Evolutionary conservation across 2,797 vertebrate genomes (phyloP), one percentile per base, ranked within the genome.

Genomic region (Spheniscus humboldti): DNA sequence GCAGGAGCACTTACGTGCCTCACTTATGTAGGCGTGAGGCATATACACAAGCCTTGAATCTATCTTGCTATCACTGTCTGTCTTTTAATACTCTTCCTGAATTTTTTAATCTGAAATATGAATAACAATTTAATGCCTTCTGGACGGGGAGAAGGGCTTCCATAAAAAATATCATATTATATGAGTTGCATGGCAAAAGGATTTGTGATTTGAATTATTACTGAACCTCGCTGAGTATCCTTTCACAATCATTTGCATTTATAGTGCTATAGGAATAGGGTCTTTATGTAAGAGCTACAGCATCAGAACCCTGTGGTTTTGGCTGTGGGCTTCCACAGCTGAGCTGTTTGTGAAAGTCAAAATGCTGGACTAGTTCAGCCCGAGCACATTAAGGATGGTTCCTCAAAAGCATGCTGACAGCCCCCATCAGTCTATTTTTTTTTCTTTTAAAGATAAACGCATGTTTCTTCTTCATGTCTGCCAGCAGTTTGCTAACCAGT

Each of bases 131-230:
- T 96, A 97, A 97, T 96, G 91, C 85, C 68, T 95, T 97, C 94
- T 97, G 78, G 85, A 94, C 35, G 66, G 78, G 55, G 33, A 95
- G 85, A 89, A 90, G 57, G 55, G 30, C 25, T 96, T 97, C 94
- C 92, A 94, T 95, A 91, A 95, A 94, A 96, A 95, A 91, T 87
- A 80, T 88, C 83, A 56, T 90, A 93, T 94, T 83, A 92, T 92
- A 93, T 83, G 85, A 96, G 94, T 94, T 94, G 96, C 96, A 95
- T 97, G 89, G 92, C 94, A 97, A 97, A 97, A 97, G 96, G 95
- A 96, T 97, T 97, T 97, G 95, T 94, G 94, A 95, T 97, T 97
- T 97, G 96, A 97, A 97, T 97, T 97, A 97, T 97, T 97, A 96
- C 94, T 95, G 95, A 97, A 95, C 80, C 97, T 97, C 4, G 0